Base-by-base conservation (phyloP, 1,140 invertebrate species). In the Ephestia elutella region DNA sequence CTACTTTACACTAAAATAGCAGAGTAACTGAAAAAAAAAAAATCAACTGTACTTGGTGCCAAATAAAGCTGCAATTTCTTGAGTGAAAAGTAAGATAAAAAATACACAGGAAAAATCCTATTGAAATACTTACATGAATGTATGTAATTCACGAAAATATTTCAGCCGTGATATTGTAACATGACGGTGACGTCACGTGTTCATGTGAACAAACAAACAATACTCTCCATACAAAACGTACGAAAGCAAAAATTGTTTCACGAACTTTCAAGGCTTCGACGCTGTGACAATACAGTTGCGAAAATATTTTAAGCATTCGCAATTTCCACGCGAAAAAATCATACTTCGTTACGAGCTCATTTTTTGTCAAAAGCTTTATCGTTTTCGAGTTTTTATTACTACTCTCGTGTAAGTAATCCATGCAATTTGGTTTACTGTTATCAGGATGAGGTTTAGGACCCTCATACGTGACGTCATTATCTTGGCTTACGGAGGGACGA, bases 401-500 rank as follows among this genome's bases (percentile, higher is more conserved):
- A 64, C 25, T 32, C 48, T 48, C 50, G 49, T 59, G 57, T 62
- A 57, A 60, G 70, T 77, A 75, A 75, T 75, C 68, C 75, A 15
- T 66, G 72, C 75, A 73, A 75, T 78, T 73, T 75, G 62, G 73
- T 78, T 70, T 69, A 67, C 68, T 70, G 62, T 70, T 61, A 60
- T 55, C 44, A 55, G 65, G 64, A 70, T 75, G 68, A 66, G 65
- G 63, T 65, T 68, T 69, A 63, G 68, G 65, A 66, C 66, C 63
- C 58, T 73, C 68, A 69, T 71, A 77, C 75, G 75, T 78, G 75
- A 78, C 59, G 65, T 78, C 64, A 75, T 78, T 75, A 75, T 65
- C 63, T 68, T 55, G 68, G 70, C 66, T 74, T 71, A 71, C 59
- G 48, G 56, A 65, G 49, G 60, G 64, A 59, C 20, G 49, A 38